Percentiles rank a stretch among this genome's conserved stretches.
Conservation (phyloP, 2,888 invertebrate species). For the Torymus texanus region DNA sequence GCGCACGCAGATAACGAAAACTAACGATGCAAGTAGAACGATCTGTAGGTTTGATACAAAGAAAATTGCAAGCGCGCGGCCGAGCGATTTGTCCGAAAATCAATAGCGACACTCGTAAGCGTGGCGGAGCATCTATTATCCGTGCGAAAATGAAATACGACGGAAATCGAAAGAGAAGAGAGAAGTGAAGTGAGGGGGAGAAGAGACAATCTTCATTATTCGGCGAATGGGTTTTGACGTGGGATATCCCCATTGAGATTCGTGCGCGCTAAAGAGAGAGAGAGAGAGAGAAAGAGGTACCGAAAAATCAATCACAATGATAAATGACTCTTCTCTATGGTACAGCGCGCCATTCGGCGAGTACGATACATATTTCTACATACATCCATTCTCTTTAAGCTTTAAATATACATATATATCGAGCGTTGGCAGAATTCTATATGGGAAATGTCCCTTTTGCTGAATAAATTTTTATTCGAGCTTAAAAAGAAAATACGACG, state of each 20-base stretch:
- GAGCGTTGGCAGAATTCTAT: too few species aligned
- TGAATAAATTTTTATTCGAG: too few species aligned
- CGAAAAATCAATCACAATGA: constrained; percentile 15
- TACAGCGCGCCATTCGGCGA: background rate
- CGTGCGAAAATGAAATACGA: constrained; percentile 18
- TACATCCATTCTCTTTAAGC: too few species aligned
- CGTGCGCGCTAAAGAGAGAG: too few species aligned
- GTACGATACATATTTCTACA: background rate
- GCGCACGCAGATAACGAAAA: too few species aligned
- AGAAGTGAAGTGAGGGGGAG: background rate
- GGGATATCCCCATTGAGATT: constrained; percentile 4
- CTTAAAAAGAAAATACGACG: too few species aligned
- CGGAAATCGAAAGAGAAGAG: background rate
- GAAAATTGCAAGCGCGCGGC: too few species aligned
- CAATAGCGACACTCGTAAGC: background rate
- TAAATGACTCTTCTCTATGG: background rate
- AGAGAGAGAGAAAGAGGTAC: too few species aligned
- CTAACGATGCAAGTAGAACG: too few species aligned
- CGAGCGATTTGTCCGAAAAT: background rate
- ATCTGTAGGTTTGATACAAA: too few species aligned
- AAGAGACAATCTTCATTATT: constrained; percentile 22
- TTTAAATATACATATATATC: background rate
- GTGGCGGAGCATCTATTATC: constrained; percentile 4
- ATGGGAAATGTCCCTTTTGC: too few species aligned
- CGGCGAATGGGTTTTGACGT: background rate